Base-by-base conservation (phyloP, 2,113 vertebrate species). In the Ameiurus melas region DNA sequence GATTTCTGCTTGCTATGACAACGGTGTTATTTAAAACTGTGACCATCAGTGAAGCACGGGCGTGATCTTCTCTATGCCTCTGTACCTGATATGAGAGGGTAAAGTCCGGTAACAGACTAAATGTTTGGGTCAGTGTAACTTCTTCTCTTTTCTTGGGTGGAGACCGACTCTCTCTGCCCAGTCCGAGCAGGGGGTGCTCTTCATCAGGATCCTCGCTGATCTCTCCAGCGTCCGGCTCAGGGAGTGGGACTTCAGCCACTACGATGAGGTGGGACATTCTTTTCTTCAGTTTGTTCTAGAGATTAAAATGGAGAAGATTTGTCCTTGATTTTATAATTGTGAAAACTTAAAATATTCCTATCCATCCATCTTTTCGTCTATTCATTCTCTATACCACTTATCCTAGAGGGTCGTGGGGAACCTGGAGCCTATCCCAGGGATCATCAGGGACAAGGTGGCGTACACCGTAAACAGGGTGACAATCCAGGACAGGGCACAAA, bases 221-320 rank as follows among this genome's bases (percentile, higher is more conserved):
- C 6, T 82, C 80, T 30, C 30, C 87, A 0, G 9, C 87, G 33
- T 92, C 92, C 0, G 70, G 81, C 47, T 93, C 92, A 5, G 4
- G 64, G 33, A 66, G 71, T n/a, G 17, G 71, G 30, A 91, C 91
- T 58, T 96, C 90, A 0, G 90, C 84, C 88, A 94, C 92, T 13
- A 96, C 89, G 62, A 93, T 57, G 0, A 96, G 94, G 77, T 95
- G 91, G 7, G 94, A 94, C 93, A 96, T 93, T 81, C 90, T 95
- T 86, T 90, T 94, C 87, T 92, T 92, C 83, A 96, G 84, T 87
- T 93, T 95, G 0, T 90, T 93, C 95, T 96, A 90, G 9, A 30
- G 57, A 75, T 89, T 86, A 53, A 80, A 55, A 81, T 10, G 39
- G 25, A 19, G 25, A 64, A 36, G 47, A n/a, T 85, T 66, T 39